phyloP scores from a whole-genome alignment of 2,888 invertebrate species.

The Octonoba sinensis region DNA sequence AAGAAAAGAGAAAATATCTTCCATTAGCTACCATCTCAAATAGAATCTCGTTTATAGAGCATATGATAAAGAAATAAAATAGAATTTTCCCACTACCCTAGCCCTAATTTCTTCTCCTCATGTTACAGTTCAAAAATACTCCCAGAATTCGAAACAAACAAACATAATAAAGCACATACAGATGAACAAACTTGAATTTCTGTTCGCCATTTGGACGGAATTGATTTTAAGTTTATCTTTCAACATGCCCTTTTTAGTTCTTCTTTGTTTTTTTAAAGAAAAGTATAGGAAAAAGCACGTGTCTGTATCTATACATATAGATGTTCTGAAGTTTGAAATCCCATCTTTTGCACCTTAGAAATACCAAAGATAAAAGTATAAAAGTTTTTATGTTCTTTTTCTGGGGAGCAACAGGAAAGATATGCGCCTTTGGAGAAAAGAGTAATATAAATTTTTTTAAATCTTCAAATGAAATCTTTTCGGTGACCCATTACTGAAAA shows the following conservation, averaged over 20 bases:
- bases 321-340: conserved; percentile 16
- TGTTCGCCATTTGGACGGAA: conserved; percentile 31
- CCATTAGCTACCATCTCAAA: conserved; percentile 46
- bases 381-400: conserved; percentile 54
- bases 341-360: conserved; percentile 59
- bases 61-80: conserved; percentile 28
- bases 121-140: conserved; percentile 22
- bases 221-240: conserved; percentile 48
- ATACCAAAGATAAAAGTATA: conserved; percentile 42
- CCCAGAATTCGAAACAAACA: conserved; percentile 43
- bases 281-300: conserved; percentile 20
- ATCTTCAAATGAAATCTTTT: conserved; percentile 63
- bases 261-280: conserved; percentile 19
- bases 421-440: conserved; percentile 33
- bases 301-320: too few relatives aligned
- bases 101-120: conserved; percentile 36
- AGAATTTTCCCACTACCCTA: conserved; percentile 15
- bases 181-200: conserved; percentile 35
- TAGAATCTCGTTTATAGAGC: conserved; percentile 56
- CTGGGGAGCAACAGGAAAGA: conserved; percentile 46
- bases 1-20: conserved; percentile 14
- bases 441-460: conserved; percentile 50
- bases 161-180: conserved; percentile 29
- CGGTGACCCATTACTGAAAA: conserved; percentile 55
- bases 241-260: conserved; percentile 29